Conservation (phyloP, 1,140 invertebrate species). For the Papilio xuthus region DNA sequence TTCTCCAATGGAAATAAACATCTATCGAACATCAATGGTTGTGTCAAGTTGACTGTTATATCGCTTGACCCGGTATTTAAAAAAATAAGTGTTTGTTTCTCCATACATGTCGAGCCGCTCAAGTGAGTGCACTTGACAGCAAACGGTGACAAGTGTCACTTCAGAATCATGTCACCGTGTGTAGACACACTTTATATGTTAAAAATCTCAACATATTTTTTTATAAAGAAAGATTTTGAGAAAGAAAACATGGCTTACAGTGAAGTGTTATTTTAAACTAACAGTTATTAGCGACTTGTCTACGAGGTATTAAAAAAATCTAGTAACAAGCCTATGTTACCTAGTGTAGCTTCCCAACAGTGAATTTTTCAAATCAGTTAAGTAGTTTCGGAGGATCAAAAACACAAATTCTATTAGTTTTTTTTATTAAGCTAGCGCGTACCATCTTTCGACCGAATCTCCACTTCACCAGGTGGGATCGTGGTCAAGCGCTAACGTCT, state of each 20-base stretch:
- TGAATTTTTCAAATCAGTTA: too few relatives aligned
- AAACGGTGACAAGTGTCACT: slow-evolving; percentile 4
- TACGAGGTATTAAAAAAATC: too few relatives aligned
- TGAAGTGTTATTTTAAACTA: neutral
- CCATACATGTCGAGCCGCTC: neutral
- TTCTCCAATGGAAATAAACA: neutral
- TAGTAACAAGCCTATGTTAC: too few relatives aligned
- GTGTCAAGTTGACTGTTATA: neutral
- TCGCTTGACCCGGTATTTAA: neutral
- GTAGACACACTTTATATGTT: neutral
- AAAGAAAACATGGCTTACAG: neutral
- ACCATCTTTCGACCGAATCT: too few relatives aligned
- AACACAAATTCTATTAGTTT: too few relatives aligned
- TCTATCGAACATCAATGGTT: neutral
- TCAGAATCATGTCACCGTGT: slow-evolving; percentile 7
- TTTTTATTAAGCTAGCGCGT: too few relatives aligned
- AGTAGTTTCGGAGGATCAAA: too few relatives aligned
- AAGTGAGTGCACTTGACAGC: slow-evolving; percentile 11
- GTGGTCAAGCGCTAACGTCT: too few relatives aligned
- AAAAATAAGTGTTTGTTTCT: slow-evolving; percentile 1
- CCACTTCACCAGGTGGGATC: too few relatives aligned
- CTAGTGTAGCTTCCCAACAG: too few relatives aligned
- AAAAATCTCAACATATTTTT: neutral
- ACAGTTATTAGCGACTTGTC: too few relatives aligned
- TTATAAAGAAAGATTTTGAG: neutral